These are phyloP conservation scores for Protosalanx chinensis DNA, from an alignment of 2,797 vertebrate genomes.

Conservation along the genomic window DNA sequence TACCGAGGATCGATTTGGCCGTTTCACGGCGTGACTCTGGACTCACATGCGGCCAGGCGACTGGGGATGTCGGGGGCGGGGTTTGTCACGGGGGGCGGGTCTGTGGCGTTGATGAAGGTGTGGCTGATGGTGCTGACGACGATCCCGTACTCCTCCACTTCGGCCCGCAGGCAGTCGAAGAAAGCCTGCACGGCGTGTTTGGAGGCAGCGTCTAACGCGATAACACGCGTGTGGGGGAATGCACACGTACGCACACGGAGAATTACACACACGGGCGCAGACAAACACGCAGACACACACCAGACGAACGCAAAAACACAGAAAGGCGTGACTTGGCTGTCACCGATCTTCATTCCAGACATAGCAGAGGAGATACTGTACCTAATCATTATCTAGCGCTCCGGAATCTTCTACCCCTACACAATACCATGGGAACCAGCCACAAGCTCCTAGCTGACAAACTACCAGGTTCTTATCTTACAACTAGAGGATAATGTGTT, in stretches of 20 bases:
- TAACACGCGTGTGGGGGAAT: constrained; percentile 9
- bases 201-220: constrained; percentile 82
- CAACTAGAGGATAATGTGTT: no score
- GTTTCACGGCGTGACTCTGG: background rate
- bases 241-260: constrained; percentile 18
- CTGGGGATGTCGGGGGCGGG: constrained; percentile 59
- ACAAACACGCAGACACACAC: constrained; percentile 8
- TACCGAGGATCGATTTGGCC: no score
- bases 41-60: constrained; percentile 80
- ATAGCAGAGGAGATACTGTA: constrained; percentile 23
- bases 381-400: constrained; percentile 25
- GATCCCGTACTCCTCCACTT: constrained; percentile 90
- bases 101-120: constrained; percentile 79
- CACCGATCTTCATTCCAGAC: constrained; percentile 28
- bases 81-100: background rate
- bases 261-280: background rate
- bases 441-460: background rate
- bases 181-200: constrained; percentile 92
- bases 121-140: constrained; percentile 90
- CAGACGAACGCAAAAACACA: background rate
- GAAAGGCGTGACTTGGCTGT: constrained; percentile 15
- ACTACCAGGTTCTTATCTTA: background rate
- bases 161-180: constrained; percentile 92
- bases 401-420: background rate
- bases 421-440: constrained; percentile 5